Base-by-base conservation (phyloP, 1,140 invertebrate genomes). In the Lerema accius region DNA sequence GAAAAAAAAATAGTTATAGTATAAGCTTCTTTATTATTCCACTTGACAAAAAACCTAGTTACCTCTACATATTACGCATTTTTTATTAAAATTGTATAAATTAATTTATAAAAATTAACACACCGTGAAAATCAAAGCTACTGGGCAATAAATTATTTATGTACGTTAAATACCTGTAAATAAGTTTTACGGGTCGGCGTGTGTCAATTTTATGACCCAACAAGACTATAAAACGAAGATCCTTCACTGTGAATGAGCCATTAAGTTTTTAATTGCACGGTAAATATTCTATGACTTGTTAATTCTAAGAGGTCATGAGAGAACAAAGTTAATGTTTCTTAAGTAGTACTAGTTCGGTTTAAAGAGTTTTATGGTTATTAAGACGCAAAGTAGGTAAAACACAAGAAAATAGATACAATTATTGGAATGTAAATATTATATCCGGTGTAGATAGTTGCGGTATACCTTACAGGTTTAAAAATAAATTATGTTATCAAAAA, bases 151-250 rank as follows among this genome's bases (percentile, higher is more conserved):
- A 37, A 37, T 11, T 37, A 37, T 37, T 23, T 42, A 26, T 42
- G 50, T 55, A n/a, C 1, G 50, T 55, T 55, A 42, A 55, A 39
- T 42, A 42, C 50, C 50, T 55, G 50, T 55, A 42, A n/a, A 19
- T 39, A 55, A 55, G 16, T 55, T 84, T 80, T 76, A 84, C 67
- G 76, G 71, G 53, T 45, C 68, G 62, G 72, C 73, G 77, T 76
- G 76, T 82, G 81, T 82, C 79, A 80, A 82, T 69, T 77, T 82
- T 76, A 84, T 68, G 67, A 61, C 60, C 78, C 71, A 78, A 82
- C 79, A 73, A 73, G 79, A 50, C 65, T 71, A 80, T 79, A 76
- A 76, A 80, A 48, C 15, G 71, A 67, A 59, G 66, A 68, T 65
- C 67, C 60, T 59, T 61, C 70, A 71, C 16, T 40, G 35, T 42